Percentiles rank a stretch among this genome's conserved stretches.
Conservation (phyloP, 1,140 invertebrate genomes). For the Eubasilissa regina region DNA sequence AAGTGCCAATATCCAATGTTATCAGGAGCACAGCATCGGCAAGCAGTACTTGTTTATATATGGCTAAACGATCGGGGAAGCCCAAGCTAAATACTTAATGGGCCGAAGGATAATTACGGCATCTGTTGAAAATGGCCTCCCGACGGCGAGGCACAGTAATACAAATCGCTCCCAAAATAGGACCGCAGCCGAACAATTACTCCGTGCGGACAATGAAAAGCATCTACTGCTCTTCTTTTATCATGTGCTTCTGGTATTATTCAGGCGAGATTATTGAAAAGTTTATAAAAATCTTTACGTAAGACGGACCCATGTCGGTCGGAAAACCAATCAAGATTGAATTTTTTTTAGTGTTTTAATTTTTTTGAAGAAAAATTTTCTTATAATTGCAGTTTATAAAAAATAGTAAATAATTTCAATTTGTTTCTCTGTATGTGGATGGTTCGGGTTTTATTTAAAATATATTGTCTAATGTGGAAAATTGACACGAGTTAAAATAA, state of each 20-base stretch:
- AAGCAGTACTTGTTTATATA: constrained; percentile 49
- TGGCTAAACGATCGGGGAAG: constrained; percentile 36
- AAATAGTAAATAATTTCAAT: too few relatives aligned
- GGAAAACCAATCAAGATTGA: background rate
- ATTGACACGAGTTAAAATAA: too few relatives aligned
- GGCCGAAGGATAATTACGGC: constrained; percentile 56
- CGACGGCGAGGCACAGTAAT: constrained; percentile 50
- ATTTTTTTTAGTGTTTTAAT: background rate
- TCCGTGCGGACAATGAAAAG: constrained; percentile 51
- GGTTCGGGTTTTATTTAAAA: too few relatives aligned
- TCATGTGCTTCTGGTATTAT: constrained; percentile 50
- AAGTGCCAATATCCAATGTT: constrained; percentile 19
- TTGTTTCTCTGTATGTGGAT: too few relatives aligned
- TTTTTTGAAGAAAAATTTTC: background rate
- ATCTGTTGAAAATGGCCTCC: constrained; percentile 58
- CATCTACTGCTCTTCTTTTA: constrained; percentile 53
- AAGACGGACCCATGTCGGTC: background rate
- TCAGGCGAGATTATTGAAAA: constrained; percentile 55
- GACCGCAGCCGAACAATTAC: constrained; percentile 55
- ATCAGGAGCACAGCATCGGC: constrained; percentile 51
- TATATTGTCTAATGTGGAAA: too few relatives aligned
- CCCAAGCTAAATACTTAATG: constrained; percentile 58
- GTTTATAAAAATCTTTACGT: constrained; percentile 48
- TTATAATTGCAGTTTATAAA: too few relatives aligned
- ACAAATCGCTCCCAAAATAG: constrained; percentile 60